Conservation (phyloP, 2,113 vertebrate genomes). For the Chroicocephalus ridibundus region DNA sequence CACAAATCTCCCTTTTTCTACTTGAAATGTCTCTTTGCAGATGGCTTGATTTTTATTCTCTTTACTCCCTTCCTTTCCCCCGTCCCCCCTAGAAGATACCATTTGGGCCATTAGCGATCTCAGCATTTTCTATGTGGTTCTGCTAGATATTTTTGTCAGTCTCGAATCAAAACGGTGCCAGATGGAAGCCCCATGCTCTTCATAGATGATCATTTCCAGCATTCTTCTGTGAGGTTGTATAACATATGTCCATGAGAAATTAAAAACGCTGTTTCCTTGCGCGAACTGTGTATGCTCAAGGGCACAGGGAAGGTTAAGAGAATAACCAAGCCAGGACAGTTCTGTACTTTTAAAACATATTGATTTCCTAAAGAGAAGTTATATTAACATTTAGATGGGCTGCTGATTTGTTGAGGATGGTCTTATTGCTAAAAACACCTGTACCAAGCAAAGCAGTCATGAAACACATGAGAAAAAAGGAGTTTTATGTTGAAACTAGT, state of each 20-base stretch:
- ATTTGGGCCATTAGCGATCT: background rate
- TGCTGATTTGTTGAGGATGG: background rate
- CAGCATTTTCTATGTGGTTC: background rate
- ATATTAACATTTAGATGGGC: background rate
- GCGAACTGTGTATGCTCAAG: conserved; percentile 5
- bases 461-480: background rate
- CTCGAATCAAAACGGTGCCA: conserved; percentile 13
- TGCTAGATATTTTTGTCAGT: conserved; percentile 30
- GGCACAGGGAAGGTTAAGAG: background rate
- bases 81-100: background rate
- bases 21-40: background rate
- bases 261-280: conserved; percentile 15
- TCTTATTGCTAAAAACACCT: background rate
- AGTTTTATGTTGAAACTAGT: background rate
- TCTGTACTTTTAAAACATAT: background rate
- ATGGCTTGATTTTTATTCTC: background rate
- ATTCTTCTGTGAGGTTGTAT: conserved; percentile 2
- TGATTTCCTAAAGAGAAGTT: background rate
- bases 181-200: conserved; percentile 63
- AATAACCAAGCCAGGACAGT: background rate
- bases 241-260: conserved; percentile 58
- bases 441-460: background rate
- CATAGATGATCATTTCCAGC: conserved; percentile 61
- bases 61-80: background rate
- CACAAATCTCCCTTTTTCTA: background rate